Base-by-base conservation (phyloP, 1,140 invertebrate species). In the Bombus huntii region DNA sequence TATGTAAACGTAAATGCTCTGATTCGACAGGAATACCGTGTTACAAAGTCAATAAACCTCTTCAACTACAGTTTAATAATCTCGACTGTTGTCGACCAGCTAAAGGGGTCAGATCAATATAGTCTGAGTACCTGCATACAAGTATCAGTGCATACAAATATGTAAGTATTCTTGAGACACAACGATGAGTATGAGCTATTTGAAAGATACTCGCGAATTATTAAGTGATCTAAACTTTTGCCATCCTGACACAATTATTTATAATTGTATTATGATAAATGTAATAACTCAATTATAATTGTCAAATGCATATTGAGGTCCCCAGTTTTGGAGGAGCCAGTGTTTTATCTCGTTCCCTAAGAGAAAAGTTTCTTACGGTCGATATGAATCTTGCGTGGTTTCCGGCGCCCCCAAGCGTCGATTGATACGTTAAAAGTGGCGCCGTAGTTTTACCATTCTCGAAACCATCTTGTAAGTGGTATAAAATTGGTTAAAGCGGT, bases 11-110 rank as follows among this genome's bases (percentile, higher is more conserved):
- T 31, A 37, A 79, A 34, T 83, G 90, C 72, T 90, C 81, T 88
- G 89, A 91, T 81, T 84, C 68, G 57, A 85, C 34, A 66, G 44
- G 77, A 84, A 82, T 59, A 71, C 57, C 85, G 87, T 44, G 59
- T 34, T 65, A 73, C 44, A 76, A 79, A 86, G 80, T 34, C 73
- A 84, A 90, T 90, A 81, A 87, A 31, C 53, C 42, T 62, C 39
- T 59, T 81, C 47, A 87, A 89, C 18, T 53, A 22, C 85, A 75
- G 89, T 81, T 87, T 89, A 90, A 90, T 83, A 77, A 90, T 87
- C 57, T 15, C 18, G 79, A 87, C 77, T 74, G 89, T 89, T 74
- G 68, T 66, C 73, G 66, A 71, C 37, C 75, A 75, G 75, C 53
- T 90, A 80, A 84, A 89, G 74, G 65, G 39, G 37, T 85, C 81